Evolutionary conservation across 2,113 vertebrate genomes (phyloP).

Genomic region (Numida meleagris): DNA sequence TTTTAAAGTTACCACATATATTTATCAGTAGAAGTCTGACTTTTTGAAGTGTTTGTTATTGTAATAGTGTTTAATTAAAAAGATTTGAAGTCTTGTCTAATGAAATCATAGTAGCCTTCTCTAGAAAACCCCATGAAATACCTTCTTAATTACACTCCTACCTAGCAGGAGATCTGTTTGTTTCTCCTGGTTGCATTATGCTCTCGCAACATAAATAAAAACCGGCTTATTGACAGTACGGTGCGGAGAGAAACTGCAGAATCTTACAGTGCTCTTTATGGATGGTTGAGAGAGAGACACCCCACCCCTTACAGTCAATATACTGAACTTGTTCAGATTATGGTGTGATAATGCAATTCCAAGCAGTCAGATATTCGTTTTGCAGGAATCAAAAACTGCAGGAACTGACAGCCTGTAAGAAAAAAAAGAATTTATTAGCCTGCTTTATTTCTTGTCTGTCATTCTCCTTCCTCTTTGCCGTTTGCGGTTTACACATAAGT

Average conservation of each 20-base stretch:
- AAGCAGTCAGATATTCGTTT: background rate
- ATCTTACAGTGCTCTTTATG: background rate
- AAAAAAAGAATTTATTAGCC: constrained; percentile 22
- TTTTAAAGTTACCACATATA: background rate
- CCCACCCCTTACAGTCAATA: background rate
- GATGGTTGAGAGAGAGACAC: background rate
- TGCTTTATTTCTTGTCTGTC: background rate
- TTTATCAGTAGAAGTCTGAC: background rate
- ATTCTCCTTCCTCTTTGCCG: background rate
- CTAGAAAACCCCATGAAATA: background rate
- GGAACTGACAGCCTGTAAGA: background rate
- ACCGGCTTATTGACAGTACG: background rate
- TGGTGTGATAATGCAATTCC: background rate
- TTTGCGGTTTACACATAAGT: background rate
- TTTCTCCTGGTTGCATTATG: background rate
- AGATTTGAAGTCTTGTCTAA: background rate
- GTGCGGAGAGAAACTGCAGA: background rate
- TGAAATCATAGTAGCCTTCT: background rate
- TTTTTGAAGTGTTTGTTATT: background rate
- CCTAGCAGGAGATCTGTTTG: background rate
- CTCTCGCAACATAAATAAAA: background rate
- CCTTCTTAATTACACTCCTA: background rate
- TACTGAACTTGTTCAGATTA: background rate
- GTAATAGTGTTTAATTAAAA: background rate
- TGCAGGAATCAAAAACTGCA: background rate